Conservation (phyloP, 2,113 vertebrate species). For the Forbesichthys papilliferus region DNA sequence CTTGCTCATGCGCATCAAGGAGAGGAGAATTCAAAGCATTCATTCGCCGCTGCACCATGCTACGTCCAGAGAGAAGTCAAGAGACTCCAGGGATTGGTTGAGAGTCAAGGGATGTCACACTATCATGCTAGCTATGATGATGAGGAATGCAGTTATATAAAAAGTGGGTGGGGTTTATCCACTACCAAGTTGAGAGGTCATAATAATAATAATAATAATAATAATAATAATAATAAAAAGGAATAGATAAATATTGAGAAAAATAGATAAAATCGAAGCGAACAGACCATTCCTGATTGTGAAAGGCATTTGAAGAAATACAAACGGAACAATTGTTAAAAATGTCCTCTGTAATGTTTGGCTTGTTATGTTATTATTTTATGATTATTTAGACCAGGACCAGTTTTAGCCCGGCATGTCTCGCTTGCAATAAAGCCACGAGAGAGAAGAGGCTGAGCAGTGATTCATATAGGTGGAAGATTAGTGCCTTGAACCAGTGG, state of each 20-base stretch:
- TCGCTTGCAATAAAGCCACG: conserved; percentile 20
- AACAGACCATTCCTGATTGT: conserved; percentile 18
- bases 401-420: background rate
- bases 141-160: conserved; percentile 48
- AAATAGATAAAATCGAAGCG: background rate
- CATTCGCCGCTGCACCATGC: conserved; percentile 69
- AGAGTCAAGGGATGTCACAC: conserved; percentile 62
- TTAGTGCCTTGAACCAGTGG: conserved; percentile 27
- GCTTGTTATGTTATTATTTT: background rate
- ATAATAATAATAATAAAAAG: conserved; percentile 20
- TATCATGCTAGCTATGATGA: conserved; percentile 75
- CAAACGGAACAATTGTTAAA: background rate
- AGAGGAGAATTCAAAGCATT: conserved; percentile 49
- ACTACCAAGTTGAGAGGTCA: conserved; percentile 36
- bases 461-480: background rate
- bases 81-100: conserved; percentile 45
- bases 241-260: conserved; percentile 13
- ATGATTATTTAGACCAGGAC: background rate
- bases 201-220: conserved; percentile 19
- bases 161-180: conserved; percentile 56
- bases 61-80: conserved; percentile 62
- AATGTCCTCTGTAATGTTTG: background rate
- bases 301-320: conserved; percentile 4
- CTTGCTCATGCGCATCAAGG: conserved; percentile 64
- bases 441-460: conserved; percentile 12